phyloP scores from a whole-genome alignment of 2,888 invertebrate species.

The Microplitis manilae region DNA sequence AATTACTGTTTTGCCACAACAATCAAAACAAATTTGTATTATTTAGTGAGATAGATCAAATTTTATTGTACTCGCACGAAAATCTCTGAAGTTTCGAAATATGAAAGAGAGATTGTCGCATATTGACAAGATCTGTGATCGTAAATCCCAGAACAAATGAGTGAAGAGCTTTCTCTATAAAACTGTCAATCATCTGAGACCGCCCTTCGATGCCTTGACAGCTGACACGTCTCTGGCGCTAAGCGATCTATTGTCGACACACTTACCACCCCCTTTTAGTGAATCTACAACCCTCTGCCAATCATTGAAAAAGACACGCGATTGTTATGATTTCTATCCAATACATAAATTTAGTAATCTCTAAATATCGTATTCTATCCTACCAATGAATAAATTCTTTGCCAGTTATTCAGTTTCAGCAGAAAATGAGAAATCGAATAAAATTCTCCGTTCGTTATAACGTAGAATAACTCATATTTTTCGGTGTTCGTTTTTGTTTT shows the following conservation, averaged over 20 bases:
- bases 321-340: conserved; percentile 22
- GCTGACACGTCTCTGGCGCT: conserved; percentile 65
- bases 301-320: conserved; percentile 1
- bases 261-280: conserved; percentile 48
- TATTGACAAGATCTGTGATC: conserved; percentile 44
- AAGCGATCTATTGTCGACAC: conserved; percentile 65
- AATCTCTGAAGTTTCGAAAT: background rate
- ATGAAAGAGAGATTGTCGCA: background rate
- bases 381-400: background rate
- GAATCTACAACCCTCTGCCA: conserved; percentile 36
- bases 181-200: conserved; percentile 66
- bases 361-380: background rate
- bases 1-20: background rate
- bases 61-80: background rate
- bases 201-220: conserved; percentile 57
- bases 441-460: no score
- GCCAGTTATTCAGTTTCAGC: no score
- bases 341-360: background rate
- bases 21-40: background rate
- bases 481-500: conserved; percentile 11
- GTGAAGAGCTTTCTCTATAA: conserved; percentile 60
- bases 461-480: background rate
- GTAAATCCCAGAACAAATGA: conserved; percentile 61
- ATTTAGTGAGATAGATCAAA: background rate
- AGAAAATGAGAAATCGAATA: no score